These are phyloP conservation scores for Eonycteris spelaea DNA, from an alignment of 2,113 vertebrate genomes.

Conservation along the genomic window DNA sequence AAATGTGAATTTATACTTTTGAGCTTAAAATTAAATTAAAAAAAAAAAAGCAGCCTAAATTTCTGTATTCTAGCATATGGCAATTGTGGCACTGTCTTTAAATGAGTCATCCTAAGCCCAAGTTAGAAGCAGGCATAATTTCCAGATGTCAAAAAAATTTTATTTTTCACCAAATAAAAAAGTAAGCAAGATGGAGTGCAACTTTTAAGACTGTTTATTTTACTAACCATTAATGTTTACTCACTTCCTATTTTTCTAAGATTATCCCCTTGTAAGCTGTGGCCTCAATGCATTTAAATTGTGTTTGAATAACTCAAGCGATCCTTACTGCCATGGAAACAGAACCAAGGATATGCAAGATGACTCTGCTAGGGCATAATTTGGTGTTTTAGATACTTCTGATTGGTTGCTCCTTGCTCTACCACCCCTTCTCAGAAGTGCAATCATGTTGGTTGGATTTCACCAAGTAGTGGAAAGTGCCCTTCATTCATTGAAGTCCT, in stretches of 20 bases:
- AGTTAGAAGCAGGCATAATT: constrained; percentile 58
- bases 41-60: neutral
- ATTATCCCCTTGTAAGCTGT: constrained; percentile 58
- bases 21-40: neutral
- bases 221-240: constrained; percentile 61
- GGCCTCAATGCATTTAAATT: constrained; percentile 72
- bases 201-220: constrained; percentile 46
- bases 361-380: constrained; percentile 47
- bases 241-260: constrained; percentile 59
- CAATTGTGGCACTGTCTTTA: neutral
- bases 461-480: neutral
- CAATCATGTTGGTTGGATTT: constrained; percentile 41
- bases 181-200: constrained; percentile 5
- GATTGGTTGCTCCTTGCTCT: constrained; percentile 31
- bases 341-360: constrained; percentile 47
- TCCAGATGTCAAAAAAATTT: constrained; percentile 51
- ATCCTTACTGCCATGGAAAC: constrained; percentile 69
- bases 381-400: constrained; percentile 48
- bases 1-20: neutral
- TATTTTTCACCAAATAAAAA: constrained; percentile 35
- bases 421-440: constrained; percentile 34
- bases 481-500: neutral
- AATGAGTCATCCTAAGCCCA: constrained; percentile 40
- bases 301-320: constrained; percentile 64
- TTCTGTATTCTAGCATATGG: constrained; percentile 3